Evolutionary conservation across 2,113 vertebrate species (phyloP), one percentile per base, ranked within the genome.

Genomic region (Petrocephalus microphthalmus): DNA sequence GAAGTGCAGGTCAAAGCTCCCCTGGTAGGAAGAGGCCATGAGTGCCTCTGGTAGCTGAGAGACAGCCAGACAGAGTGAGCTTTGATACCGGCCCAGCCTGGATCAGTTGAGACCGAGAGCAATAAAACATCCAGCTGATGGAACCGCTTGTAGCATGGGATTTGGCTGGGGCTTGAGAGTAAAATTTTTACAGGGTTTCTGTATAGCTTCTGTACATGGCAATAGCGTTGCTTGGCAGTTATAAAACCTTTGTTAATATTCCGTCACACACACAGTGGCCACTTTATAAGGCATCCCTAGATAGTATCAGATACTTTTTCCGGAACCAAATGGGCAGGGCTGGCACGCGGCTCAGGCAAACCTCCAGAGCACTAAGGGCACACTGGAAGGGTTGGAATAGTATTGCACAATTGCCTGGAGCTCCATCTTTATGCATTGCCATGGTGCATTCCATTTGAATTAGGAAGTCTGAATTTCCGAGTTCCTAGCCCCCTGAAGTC

Each of bases 121-220:
- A 74, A 71, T 89, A 74, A 85, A 74, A 89, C 49, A 85, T 85
- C 47, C 22, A 52, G 49, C 11, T 52, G n/a, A 47, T 29, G 37
- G 22, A 52, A 29, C 11, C 22, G n/a, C 82, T 84, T 51, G 45
- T 29, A 13, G 67, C 22, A 51, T 84, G 45, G 45, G 42, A 84
- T 52, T 84, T 52, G n/a, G 45, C 22, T n/a, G 45, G 82, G n/a
- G 11, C n/a, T 51, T 2, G 13, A 51, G 22, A 25, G 10, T 84
- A 20, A 84, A 17, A 84, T 52, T 29, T 29, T 84, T 52, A 52
- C 82, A 25, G 33, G 25, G 71, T 42, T 37, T 74, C 33, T 74
- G 11, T 42, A 42, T 11, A 74, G 71, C 71, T 42, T 74, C 33
- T 37, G 71, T 74, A 42, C 33, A 74, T 33, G 15, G 71, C 6